Evolutionary conservation across 92 coral and sea anemone genomes (phyloP).

Genomic region (Pocillopora meandrina): DNA sequence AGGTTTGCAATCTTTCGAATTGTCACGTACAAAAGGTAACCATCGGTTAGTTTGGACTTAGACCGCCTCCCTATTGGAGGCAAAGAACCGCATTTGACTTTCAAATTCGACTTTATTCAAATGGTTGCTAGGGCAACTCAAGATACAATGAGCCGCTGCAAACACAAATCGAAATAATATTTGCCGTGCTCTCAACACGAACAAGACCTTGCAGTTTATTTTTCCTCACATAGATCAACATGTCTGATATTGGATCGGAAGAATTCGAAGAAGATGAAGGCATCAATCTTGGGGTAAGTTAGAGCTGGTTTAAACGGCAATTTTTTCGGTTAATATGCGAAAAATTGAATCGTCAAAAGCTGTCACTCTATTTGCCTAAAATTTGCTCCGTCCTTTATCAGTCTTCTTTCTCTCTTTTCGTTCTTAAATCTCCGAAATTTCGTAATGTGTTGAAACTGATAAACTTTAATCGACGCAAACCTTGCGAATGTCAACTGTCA

Average conservation of each 20-base stretch:
- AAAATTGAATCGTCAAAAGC: neutral
- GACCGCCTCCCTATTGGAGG: neutral
- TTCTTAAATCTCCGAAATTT: no score
- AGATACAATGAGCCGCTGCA: conserved; percentile 24
- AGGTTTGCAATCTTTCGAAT: no score
- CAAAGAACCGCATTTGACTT: conserved; percentile 24
- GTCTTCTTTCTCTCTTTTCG: no score
- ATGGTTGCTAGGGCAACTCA: conserved; percentile 34
- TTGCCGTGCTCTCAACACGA: conserved; percentile 18
- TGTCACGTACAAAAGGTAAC: neutral
- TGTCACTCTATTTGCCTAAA: neutral
- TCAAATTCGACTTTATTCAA: conserved; percentile 21
- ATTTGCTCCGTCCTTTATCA: no score
- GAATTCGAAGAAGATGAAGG: conserved; percentile 97
- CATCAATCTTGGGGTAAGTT: conserved; percentile 92
- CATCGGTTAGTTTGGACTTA: neutral
- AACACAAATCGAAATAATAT: conserved; percentile 34
- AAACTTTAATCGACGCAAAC: no score
- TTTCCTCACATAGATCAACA: conserved; percentile 11
- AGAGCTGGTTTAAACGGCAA: neutral
- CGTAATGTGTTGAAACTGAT: no score
- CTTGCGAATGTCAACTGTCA: no score
- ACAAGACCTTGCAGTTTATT: neutral
- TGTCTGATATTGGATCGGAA: conserved; percentile 97
- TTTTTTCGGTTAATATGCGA: neutral